These are phyloP conservation scores for Zootoca vivipara DNA, from an alignment of 2,113 vertebrate species.

Conservation along the genomic window DNA sequence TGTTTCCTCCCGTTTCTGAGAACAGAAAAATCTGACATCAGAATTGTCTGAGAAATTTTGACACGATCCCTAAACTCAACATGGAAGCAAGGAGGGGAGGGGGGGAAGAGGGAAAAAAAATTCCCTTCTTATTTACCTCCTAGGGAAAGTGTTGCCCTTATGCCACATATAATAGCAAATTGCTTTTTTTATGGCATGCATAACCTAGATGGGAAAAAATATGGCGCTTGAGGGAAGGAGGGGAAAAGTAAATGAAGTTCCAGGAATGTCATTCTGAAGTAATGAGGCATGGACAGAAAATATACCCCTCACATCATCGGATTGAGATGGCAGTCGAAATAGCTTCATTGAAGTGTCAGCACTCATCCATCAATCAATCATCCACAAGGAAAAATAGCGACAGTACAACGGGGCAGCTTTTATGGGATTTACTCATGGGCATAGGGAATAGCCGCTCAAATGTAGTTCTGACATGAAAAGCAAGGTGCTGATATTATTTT, in stretches of 20 bases:
- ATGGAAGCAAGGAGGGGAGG: constrained; percentile 35
- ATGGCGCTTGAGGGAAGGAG: constrained; percentile 98
- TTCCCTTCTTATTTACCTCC: constrained; percentile 84
- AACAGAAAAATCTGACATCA: constrained; percentile 42
- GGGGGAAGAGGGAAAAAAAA: constrained; percentile 51
- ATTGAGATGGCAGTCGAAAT: constrained; percentile 99
- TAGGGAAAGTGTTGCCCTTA: constrained; percentile 85
- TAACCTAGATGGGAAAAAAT: constrained; percentile 89
- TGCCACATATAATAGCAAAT: constrained; percentile 90
- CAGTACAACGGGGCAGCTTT: constrained; percentile 89
- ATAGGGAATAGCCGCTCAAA: constrained; percentile 97
- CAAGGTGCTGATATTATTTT: constrained; percentile 91
- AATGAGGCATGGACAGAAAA: constrained; percentile 99
- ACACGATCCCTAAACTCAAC: constrained; percentile 80
- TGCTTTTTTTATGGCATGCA: constrained; percentile 94
- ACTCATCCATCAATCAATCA: constrained; percentile 99
- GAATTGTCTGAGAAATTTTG: constrained; percentile 74
- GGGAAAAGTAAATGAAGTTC: constrained; percentile 99
- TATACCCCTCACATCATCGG: constrained; percentile 99
- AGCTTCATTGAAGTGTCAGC: constrained; percentile 99
- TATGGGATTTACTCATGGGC: constrained; percentile 99
- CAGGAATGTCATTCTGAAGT: constrained; percentile 99
- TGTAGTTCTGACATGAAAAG: constrained; percentile 95
- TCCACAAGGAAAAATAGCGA: constrained; percentile 98
- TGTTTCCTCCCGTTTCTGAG: constrained; percentile 37